phyloP scores from a whole-genome alignment of 2,113 vertebrate species.

The Cryptotis parvus region DNA sequence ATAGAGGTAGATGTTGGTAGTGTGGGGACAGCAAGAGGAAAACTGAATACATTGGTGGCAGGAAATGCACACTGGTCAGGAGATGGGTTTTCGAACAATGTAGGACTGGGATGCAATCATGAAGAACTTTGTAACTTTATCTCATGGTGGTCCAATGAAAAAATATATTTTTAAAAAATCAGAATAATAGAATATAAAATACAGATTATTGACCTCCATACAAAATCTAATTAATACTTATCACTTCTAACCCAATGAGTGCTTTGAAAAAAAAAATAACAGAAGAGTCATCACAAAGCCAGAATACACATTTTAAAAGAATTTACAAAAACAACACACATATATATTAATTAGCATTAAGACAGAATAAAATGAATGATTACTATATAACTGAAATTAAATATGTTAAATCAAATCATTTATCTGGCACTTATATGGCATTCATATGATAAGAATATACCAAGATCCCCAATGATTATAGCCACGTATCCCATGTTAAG shows the following conservation, averaged over 20 bases:
- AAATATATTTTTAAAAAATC: no score
- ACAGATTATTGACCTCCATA: constrained; percentile 2
- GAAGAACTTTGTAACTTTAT: no score
- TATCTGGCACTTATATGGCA: not conserved
- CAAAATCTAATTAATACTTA: not conserved
- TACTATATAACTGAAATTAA: not conserved
- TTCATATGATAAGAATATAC: not conserved
- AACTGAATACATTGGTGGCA: no score
- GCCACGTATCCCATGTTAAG: not conserved
- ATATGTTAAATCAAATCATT: not conserved
- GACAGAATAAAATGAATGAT: not conserved
- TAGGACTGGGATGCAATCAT: no score
- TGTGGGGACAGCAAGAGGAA: no score
- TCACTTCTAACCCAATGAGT: not conserved
- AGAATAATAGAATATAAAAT: no score
- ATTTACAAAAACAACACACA: constrained; percentile 1
- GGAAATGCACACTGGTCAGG: no score
- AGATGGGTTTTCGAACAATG: no score
- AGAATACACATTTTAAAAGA: not conserved
- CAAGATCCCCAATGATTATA: not conserved
- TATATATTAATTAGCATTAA: not conserved
- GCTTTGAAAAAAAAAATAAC: not conserved
- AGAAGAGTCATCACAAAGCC: not conserved
- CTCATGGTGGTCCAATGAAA: no score
- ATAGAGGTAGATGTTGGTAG: no score